Evolutionary conservation across 2,888 invertebrate genomes (phyloP), one percentile per base, ranked within the genome.

Genomic region (Coleophora flavipennella): DNA sequence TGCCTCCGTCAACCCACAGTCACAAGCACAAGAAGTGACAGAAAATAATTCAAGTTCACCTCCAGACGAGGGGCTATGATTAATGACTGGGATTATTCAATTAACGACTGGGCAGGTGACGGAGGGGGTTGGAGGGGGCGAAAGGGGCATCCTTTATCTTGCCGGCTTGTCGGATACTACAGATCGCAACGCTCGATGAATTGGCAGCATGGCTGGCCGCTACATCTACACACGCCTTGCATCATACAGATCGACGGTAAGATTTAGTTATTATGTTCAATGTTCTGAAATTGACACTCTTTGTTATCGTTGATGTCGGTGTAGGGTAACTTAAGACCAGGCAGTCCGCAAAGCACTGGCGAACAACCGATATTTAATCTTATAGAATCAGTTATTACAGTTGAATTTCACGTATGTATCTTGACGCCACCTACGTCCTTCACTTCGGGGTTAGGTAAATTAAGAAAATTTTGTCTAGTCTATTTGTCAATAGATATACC

Each of bases 1-100:
- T 20, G 6, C 20, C 20, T 4, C 6, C 3, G 20, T 20, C 20
- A 20, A 20, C 48, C 42, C 47, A 48, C 49, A 40, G 36, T 45
- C 35, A 20, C 20, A 20, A 20, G 20, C 20, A 20, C 27, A 44
- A 43, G 45, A 46, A 43, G 33, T 65, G 60, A 63, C 62, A 71
- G 67, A 73, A 79, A 80, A 78, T 78, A 75, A 80, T 77, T 73
- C 67, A 63, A 73, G 72, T 73, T 81, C 78, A 75, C 67, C 67
- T 74, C 67, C 78, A 81, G 81, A 73, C 73, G 66, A 66, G 63
- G 59, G 56, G 58, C 60, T 68, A 79, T 85, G 84, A 85, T 85
- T 84, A 85, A 85, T 85, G 84, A 79, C 70, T 61, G 63, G 70
- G 80, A 84, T 85, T 84, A 85, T 85, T 85, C 80, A 85, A 85